Conservation (phyloP, 2,797 vertebrate species). For the Alca torda region DNA sequence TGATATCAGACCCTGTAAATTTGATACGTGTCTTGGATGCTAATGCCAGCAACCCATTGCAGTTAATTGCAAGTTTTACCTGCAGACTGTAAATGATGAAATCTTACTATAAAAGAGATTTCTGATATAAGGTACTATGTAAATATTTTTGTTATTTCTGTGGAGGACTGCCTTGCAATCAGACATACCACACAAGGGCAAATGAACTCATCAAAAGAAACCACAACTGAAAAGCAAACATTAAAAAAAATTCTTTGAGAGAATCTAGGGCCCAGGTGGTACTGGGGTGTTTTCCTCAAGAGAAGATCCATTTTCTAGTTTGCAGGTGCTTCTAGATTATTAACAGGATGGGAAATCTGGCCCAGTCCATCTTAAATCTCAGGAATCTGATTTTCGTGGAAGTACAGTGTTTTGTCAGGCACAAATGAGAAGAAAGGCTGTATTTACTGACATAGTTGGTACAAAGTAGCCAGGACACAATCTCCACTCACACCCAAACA, state of each 20-base stretch:
- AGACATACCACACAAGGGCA: constrained; percentile 50
- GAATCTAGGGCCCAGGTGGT: not conserved
- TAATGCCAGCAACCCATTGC: not conserved
- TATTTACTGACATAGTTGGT: not conserved
- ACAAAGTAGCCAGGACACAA: not conserved
- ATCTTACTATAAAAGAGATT: constrained; percentile 34
- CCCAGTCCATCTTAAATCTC: not conserved
- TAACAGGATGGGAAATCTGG: not conserved
- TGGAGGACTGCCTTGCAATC: constrained; percentile 38
- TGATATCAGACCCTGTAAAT: not conserved
- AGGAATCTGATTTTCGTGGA: not conserved
- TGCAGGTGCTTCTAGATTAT: constrained; percentile 24
- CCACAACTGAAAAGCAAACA: constrained; percentile 8
- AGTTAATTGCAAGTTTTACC: constrained; percentile 40
- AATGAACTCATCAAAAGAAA: constrained; percentile 54
- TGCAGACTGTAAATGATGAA: constrained; percentile 29
- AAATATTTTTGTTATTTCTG: constrained; percentile 61
- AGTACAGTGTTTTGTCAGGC: not conserved
- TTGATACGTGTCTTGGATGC: not conserved
- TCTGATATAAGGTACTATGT: constrained; percentile 20
- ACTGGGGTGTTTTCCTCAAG: not conserved
- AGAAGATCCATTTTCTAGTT: not conserved
- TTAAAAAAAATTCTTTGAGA: not conserved
- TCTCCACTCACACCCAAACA: not conserved
- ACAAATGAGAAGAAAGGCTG: not conserved